These are phyloP conservation scores for Haliaeetus leucogaster DNA, from an alignment of 2,113 vertebrate species.

Conservation along the genomic window DNA sequence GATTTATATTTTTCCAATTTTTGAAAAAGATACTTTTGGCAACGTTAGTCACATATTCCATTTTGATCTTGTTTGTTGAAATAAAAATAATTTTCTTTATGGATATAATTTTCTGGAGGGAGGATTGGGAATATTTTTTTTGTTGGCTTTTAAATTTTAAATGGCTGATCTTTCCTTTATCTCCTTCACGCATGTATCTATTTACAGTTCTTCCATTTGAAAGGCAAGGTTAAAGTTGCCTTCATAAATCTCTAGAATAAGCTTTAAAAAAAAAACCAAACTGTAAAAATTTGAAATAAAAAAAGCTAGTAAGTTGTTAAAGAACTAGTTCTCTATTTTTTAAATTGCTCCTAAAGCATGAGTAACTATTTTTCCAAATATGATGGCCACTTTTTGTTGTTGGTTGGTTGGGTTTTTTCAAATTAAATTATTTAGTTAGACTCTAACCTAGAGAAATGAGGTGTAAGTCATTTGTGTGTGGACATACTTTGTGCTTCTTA, in stretches of 20 bases:
- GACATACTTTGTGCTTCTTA: not conserved
- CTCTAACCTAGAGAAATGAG: not conserved
- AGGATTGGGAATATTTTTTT: not conserved
- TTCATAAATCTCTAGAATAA: not conserved
- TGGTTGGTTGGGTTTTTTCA: fast-evolving
- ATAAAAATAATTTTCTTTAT: not conserved
- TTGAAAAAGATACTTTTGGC: not conserved
- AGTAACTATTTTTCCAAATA: not conserved
- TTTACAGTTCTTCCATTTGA: not conserved
- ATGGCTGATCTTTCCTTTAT: not conserved
- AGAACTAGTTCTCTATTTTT: not conserved
- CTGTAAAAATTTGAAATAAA: not conserved
- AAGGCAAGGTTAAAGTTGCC: not conserved
- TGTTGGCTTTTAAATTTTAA: not conserved
- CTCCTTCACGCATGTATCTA: fast-evolving
- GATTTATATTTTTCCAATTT: not conserved
- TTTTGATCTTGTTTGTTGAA: not conserved
- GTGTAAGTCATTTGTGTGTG: not conserved
- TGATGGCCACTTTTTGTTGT: not conserved
- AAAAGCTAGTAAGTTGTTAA: not conserved
- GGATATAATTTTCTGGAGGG: not conserved
- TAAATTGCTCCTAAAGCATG: not conserved
- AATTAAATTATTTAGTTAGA: not conserved
- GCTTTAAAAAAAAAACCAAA: not conserved
- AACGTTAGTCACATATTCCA: not conserved